Conservation (phyloP, 2,888 invertebrate genomes). For the Therioaphis trifolii region DNA sequence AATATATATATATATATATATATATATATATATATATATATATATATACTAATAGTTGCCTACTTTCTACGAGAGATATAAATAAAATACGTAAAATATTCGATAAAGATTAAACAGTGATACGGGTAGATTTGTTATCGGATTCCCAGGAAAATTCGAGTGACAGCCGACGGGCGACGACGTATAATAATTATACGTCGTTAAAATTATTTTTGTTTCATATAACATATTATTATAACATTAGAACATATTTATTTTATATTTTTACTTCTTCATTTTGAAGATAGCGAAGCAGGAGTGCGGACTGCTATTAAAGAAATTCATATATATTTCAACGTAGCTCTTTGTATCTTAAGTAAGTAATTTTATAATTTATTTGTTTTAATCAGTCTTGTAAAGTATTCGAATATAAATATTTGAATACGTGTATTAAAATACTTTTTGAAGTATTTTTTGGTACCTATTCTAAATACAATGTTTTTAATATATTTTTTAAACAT, state of each 20-base stretch:
- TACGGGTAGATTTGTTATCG: slow-evolving; percentile 18
- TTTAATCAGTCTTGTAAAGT: too few relatives aligned
- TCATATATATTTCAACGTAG: not conserved
- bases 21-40: slow-evolving; percentile 1
- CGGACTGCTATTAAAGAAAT: not conserved
- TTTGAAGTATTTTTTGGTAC: too few relatives aligned
- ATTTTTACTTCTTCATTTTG: not conserved
- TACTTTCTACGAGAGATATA: slow-evolving; percentile 16
- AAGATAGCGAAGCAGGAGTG: not conserved
- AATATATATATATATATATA: too few relatives aligned
- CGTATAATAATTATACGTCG: too few relatives aligned
- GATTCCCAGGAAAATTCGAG: slow-evolving; percentile 4
- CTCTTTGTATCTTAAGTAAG: not conserved
- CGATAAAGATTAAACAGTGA: slow-evolving; percentile 17
- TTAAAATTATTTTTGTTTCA: too few relatives aligned
- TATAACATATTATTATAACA: too few relatives aligned
- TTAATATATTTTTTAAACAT: too few relatives aligned
- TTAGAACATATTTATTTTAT: too few relatives aligned
- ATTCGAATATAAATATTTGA: too few relatives aligned
- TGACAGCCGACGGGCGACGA: slow-evolving; percentile 21
- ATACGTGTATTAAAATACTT: too few relatives aligned
- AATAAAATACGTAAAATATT: slow-evolving; percentile 21
- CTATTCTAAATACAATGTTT: too few relatives aligned
- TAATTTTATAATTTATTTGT: too few relatives aligned
- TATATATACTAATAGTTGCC: not conserved